Percentiles rank a stretch among this genome's conserved stretches.
Conservation (phyloP, 1,140 invertebrate species). For the Brachionus rotundiformis region DNA sequence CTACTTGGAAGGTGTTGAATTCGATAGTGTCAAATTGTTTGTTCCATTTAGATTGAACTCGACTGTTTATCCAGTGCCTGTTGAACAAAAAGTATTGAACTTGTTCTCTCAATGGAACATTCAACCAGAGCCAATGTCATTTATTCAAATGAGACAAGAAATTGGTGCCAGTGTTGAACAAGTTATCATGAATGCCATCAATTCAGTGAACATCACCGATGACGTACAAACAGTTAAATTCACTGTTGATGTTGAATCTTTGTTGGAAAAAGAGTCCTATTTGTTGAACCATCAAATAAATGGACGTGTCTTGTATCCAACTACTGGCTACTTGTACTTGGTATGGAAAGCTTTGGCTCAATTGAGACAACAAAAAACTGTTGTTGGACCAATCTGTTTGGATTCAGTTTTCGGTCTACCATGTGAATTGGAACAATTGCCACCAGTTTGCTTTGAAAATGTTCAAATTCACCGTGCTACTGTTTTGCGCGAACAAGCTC, state of each 20-base stretch:
- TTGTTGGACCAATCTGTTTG: slow-evolving; percentile 22
- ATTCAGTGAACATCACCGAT: not conserved
- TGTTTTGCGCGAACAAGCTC: slow-evolving; percentile 70
- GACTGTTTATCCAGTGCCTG: slow-evolving; percentile 28
- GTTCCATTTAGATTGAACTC: not conserved
- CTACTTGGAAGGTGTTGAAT: slow-evolving; percentile 18
- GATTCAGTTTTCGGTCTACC: slow-evolving; percentile 5
- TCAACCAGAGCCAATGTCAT: slow-evolving; percentile 37
- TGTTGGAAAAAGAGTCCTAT: slow-evolving; percentile 62
- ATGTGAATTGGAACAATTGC: slow-evolving; percentile 46
- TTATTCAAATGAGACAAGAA: not conserved
- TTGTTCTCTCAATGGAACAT: not conserved
- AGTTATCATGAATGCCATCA: not conserved
- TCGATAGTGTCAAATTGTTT: slow-evolving; percentile 31
- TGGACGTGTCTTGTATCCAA: slow-evolving; percentile 88
- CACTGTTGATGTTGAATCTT: slow-evolving; percentile 45
- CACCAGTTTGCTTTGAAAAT: slow-evolving; percentile 80
- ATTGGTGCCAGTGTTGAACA: not conserved
- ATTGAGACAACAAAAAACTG: slow-evolving; percentile 59
- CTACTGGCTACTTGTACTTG: slow-evolving; percentile 87
- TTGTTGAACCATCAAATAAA: slow-evolving; percentile 88
- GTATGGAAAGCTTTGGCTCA: slow-evolving; percentile 91
- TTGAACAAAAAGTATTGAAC: not conserved
- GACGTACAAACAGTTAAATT: not conserved
- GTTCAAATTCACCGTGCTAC: slow-evolving; percentile 86